Conservation (phyloP, 2,113 vertebrate genomes). For the Ctenodactylus gundi region DNA sequence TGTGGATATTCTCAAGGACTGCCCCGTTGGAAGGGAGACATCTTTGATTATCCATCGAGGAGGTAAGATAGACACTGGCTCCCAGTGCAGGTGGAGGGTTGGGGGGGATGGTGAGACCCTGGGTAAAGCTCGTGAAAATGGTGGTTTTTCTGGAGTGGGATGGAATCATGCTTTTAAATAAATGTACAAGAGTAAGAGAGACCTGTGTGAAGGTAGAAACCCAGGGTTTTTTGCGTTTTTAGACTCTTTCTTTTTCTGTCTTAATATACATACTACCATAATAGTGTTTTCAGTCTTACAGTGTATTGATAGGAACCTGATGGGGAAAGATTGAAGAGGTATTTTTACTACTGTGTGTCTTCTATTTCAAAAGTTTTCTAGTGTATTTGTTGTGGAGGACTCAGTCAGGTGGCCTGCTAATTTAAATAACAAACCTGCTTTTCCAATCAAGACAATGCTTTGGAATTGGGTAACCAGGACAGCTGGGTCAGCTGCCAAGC, state of each 20-base stretch:
- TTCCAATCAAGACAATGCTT: background rate
- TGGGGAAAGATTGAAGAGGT: background rate
- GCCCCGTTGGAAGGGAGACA: constrained; percentile 92
- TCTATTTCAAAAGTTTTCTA: background rate
- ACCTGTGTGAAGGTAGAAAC: background rate
- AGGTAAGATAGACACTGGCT: constrained; percentile 86
- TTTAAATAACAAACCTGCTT: background rate
- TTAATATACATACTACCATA: background rate
- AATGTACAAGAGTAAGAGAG: background rate
- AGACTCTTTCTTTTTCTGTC: background rate
- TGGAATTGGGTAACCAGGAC: background rate
- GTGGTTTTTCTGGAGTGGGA: background rate
- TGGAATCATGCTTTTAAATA: background rate
- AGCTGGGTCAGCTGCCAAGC: background rate
- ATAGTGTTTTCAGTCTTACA: constrained; percentile 16
- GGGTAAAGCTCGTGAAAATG: background rate
- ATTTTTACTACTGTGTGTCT: background rate
- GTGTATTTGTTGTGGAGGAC: background rate
- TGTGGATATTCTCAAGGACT: constrained; percentile 99
- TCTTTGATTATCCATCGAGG: constrained; percentile 96
- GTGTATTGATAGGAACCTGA: background rate
- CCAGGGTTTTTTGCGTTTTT: background rate
- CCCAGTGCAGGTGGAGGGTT: no score
- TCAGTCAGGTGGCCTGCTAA: background rate
- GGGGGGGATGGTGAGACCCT: no score